These are phyloP conservation scores for Gadus macrocephalus DNA, from an alignment of 2,113 vertebrate species.

Conservation along the genomic window DNA sequence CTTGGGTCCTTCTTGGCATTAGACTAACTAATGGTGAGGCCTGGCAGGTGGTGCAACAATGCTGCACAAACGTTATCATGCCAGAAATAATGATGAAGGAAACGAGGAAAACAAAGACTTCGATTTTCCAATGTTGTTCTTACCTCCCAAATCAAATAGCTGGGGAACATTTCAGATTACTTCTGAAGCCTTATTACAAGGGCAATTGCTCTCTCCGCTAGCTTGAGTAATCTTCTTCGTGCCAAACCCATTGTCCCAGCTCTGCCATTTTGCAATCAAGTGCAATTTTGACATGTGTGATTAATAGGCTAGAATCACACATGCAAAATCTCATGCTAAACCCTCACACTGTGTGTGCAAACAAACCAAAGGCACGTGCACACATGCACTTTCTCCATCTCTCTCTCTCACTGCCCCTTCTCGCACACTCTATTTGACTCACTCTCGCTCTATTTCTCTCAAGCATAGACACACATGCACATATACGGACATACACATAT, in stretches of 20 bases:
- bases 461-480: background rate
- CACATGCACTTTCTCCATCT: too few relatives aligned
- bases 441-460: background rate
- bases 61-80: too few relatives aligned
- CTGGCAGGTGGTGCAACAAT: too few relatives aligned
- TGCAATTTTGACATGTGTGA: slow-evolving; percentile 15
- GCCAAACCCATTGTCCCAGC: background rate
- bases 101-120: too few relatives aligned
- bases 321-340: background rate
- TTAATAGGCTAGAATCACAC: slow-evolving; percentile 8
- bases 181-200: background rate
- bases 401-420: too few relatives aligned
- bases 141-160: background rate
- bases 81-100: too few relatives aligned
- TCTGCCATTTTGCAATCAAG: slow-evolving; percentile 5
- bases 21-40: too few relatives aligned
- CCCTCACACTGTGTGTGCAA: too few relatives aligned
- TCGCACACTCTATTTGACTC: too few relatives aligned
- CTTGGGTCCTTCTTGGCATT: too few relatives aligned
- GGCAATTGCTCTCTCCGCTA: background rate
- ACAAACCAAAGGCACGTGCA: too few relatives aligned
- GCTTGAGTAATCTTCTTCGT: background rate
- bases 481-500: background rate
- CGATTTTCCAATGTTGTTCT: too few relatives aligned
- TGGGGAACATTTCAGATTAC: background rate